Evolutionary conservation across 2,113 vertebrate species (phyloP).

Genomic region (Meriones unguiculatus): DNA sequence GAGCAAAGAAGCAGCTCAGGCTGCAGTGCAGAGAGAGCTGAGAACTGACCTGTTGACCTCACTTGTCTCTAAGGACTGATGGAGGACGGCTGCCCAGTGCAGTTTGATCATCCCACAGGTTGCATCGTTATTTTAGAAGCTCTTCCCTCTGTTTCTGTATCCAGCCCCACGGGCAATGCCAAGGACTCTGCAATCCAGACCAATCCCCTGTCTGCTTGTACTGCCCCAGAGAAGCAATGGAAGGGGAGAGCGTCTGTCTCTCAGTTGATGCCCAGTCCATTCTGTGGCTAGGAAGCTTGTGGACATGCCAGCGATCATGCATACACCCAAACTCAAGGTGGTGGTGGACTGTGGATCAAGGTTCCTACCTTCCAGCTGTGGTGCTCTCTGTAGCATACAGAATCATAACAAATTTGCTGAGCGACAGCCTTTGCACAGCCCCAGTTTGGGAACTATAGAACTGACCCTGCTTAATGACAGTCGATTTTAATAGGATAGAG

Average conservation of each 20-base stretch:
- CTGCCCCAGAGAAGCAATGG: background rate
- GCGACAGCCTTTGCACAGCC: background rate
- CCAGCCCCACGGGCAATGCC: background rate
- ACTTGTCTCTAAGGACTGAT: background rate
- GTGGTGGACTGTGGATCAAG: background rate
- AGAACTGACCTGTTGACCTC: background rate
- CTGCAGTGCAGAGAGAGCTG: background rate
- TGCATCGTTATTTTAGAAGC: background rate
- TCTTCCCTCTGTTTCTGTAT: background rate
- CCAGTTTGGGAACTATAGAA: background rate
- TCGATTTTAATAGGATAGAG: background rate
- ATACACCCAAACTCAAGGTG: background rate
- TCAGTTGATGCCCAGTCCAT: background rate
- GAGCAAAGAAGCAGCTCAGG: background rate
- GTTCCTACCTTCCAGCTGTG: background rate
- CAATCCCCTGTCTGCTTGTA: accelerated
- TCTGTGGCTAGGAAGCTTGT: background rate
- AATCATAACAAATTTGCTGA: background rate
- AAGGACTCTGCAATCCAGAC: background rate
- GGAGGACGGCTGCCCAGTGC: background rate
- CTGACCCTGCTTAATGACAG: background rate
- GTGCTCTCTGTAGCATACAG: background rate
- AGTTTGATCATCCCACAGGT: background rate
- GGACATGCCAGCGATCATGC: background rate
- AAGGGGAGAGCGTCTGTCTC: background rate